Percentiles rank a stretch among this genome's conserved stretches.
Evolutionary conservation across 2,797 vertebrate species (phyloP).

Genomic region (Coracias cyanogaster): DNA sequence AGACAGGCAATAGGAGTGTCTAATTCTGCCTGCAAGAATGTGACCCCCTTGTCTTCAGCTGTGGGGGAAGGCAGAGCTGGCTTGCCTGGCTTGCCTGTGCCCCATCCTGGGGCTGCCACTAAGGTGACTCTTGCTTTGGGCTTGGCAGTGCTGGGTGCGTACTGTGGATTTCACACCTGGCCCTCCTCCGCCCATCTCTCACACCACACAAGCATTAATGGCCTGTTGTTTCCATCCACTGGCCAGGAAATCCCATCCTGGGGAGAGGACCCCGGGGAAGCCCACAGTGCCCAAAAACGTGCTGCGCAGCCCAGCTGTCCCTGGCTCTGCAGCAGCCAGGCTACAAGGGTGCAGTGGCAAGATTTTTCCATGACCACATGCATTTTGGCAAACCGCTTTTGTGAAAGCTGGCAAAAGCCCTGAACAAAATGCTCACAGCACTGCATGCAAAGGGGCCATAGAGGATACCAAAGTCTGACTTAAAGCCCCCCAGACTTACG

Average conservation of each 20-base stretch:
- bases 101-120: background rate
- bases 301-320: accelerated
- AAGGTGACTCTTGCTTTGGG: background rate
- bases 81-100: background rate
- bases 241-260: accelerated
- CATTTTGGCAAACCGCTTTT: background rate
- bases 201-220: accelerated
- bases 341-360: accelerated
- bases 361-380: accelerated
- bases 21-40: background rate
- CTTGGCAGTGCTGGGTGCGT: background rate
- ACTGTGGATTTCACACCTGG: background rate
- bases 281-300: accelerated
- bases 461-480: too few relatives aligned
- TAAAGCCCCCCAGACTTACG: background rate
- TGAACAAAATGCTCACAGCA: accelerated
- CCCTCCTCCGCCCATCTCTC: background rate
- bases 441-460: accelerated
- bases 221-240: accelerated
- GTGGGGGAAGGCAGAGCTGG: background rate
- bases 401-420: background rate
- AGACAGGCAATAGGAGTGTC: background rate
- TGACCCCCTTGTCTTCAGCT: background rate
- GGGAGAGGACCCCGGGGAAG: background rate
- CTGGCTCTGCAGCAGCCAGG: accelerated